These are phyloP conservation scores for Panzeria rudis DNA, from an alignment of 2,888 invertebrate genomes.

Conservation along the genomic window DNA sequence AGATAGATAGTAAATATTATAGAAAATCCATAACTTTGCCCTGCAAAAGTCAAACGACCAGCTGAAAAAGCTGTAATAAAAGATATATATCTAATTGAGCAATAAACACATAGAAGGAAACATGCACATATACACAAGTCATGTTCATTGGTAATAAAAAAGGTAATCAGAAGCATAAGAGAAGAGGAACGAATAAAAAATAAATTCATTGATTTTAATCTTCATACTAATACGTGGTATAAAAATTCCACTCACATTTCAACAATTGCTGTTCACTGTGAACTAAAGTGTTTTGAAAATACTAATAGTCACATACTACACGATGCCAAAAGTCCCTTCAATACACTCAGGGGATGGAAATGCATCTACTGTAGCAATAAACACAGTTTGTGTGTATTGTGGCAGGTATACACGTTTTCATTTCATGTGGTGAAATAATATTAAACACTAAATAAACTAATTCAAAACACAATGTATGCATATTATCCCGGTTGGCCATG, in stretches of 20 bases:
- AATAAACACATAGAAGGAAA: neutral
- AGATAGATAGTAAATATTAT: too few relatives aligned
- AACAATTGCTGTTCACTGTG: slow-evolving; percentile 47
- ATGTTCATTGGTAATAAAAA: neutral
- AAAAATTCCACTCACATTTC: slow-evolving; percentile 58
- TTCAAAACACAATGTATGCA: slow-evolving; percentile 24
- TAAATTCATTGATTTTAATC: slow-evolving; percentile 65
- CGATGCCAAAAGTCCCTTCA: slow-evolving; percentile 54
- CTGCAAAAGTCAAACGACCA: too few relatives aligned
- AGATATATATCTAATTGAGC: neutral
- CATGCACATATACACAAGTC: neutral
- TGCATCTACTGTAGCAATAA: slow-evolving; percentile 24
- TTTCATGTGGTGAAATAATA: slow-evolving; percentile 68
- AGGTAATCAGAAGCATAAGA: neutral
- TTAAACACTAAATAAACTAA: slow-evolving; percentile 68
- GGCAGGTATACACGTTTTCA: slow-evolving; percentile 59
- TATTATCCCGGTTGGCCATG: too few relatives aligned
- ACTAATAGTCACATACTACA: slow-evolving; percentile 53
- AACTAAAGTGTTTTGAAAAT: slow-evolving; percentile 47
- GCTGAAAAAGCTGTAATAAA: neutral
- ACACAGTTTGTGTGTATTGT: slow-evolving; percentile 5
- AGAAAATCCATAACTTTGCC: too few relatives aligned
- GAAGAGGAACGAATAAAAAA: slow-evolving; percentile 11
- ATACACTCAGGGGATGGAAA: slow-evolving; percentile 49
- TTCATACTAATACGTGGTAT: slow-evolving; percentile 63